A percentile compares a stretch with the other conserved stretches of the same genome.
phyloP scores from a whole-genome alignment of 2,113 vertebrate genomes.

The Channa argus region DNA sequence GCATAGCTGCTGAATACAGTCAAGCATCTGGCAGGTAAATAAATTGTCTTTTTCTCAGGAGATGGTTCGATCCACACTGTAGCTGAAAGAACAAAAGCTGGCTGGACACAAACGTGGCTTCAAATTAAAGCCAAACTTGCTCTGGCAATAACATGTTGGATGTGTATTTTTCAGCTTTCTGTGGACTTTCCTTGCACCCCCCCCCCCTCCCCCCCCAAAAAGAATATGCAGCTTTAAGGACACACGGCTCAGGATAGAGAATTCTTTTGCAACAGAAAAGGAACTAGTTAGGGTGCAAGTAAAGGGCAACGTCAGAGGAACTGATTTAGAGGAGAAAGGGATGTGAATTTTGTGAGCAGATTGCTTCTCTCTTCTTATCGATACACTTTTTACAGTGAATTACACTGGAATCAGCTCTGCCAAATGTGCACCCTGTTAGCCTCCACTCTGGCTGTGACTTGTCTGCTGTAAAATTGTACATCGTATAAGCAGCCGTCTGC shows the following conservation, averaged over 20 bases:
- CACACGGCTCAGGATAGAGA: not conserved
- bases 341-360: slow-evolving; percentile 23
- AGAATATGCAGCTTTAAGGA: too few species aligned
- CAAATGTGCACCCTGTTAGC: slow-evolving; percentile 52
- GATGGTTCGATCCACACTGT: too few species aligned
- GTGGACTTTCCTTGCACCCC: too few species aligned
- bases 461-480: slow-evolving; percentile 51
- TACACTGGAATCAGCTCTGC: slow-evolving; percentile 51
- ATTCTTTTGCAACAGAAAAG: not conserved
- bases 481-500: slow-evolving; percentile 51
- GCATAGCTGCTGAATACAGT: too few species aligned
- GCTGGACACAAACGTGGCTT: too few species aligned
- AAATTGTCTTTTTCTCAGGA: too few species aligned
- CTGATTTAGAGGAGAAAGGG: slow-evolving; percentile 5
- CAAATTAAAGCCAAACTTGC: too few species aligned
- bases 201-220: too few species aligned
- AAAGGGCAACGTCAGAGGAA: not conserved
- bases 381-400: slow-evolving; percentile 66
- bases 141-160: too few species aligned
- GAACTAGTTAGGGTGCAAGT: not conserved
- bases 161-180: too few species aligned
- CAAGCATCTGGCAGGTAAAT: too few species aligned
- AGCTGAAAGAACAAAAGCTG: too few species aligned
- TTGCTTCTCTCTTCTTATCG: slow-evolving; percentile 43
- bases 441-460: slow-evolving; percentile 30